Evolutionary conservation across 1,140 invertebrate genomes (phyloP).

Genomic region (Cheumatopsyche charites): DNA sequence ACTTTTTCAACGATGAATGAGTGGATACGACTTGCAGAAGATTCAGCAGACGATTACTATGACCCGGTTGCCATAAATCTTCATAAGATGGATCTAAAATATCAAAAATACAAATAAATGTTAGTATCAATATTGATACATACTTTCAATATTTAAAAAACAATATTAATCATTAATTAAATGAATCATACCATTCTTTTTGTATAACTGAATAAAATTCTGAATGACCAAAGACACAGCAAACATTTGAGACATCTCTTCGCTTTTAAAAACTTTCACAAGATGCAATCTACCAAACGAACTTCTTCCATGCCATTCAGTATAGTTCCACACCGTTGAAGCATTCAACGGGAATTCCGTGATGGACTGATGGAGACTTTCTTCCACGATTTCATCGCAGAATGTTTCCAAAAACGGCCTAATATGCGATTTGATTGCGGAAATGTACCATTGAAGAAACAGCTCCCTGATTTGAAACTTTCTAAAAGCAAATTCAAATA

Average conservation of each 20-base stretch:
- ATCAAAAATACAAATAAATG: background rate
- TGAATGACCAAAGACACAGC: conserved; percentile 34
- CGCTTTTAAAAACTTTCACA: conserved; percentile 24
- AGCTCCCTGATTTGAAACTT: conserved; percentile 38
- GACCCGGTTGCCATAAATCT: conserved; percentile 44
- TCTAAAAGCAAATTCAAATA: conserved; percentile 22
- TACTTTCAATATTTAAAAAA: background rate
- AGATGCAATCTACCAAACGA: conserved; percentile 30
- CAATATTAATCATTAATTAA: conserved; percentile 6
- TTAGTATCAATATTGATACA: background rate
- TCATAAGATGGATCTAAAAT: conserved; percentile 33
- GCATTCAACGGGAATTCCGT: conserved; percentile 40
- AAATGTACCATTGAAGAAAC: conserved; percentile 38
- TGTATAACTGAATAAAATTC: conserved; percentile 43
- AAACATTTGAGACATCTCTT: conserved; percentile 30
- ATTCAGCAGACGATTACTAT: conserved; percentile 50
- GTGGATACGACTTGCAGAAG: conserved; percentile 50
- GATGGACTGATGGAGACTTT: background rate
- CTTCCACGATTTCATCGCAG: background rate
- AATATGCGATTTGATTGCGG: background rate
- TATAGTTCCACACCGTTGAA: conserved; percentile 25
- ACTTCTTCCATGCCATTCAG: background rate
- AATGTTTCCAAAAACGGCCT: background rate
- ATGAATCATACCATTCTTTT: conserved; percentile 39
- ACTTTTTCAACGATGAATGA: conserved; percentile 45